Conservation (phyloP, 2,888 invertebrate genomes). For the Eledona agricola region DNA sequence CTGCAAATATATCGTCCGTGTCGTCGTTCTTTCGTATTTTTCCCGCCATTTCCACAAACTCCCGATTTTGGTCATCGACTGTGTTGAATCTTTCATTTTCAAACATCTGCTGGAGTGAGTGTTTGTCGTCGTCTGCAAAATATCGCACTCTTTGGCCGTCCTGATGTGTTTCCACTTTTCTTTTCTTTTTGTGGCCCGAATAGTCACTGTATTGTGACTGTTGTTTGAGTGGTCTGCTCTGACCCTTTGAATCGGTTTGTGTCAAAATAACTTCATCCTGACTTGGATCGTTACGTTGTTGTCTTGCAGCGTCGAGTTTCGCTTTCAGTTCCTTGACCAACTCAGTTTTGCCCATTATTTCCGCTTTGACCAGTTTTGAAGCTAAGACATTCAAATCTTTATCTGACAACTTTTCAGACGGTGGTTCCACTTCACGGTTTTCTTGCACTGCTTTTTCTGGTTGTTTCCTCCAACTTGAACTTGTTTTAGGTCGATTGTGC, state of each 20-base stretch:
- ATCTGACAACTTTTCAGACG: conserved; percentile 66
- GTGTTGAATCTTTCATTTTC: conserved; percentile 82
- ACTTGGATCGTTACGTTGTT: conserved; percentile 47
- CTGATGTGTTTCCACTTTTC: conserved; percentile 75
- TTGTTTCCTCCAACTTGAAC: conserved; percentile 32
- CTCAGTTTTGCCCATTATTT: conserved; percentile 85
- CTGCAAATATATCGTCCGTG: conserved; percentile 86
- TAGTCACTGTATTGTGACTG: conserved; percentile 61
- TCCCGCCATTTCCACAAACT: conserved; percentile 79
- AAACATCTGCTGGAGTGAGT: conserved; percentile 86
- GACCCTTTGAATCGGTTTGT: conserved; percentile 73
- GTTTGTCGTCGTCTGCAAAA: conserved; percentile 90
- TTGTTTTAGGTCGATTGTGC: conserved; percentile 4
- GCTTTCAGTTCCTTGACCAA: conserved; percentile 75
- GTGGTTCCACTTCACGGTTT: background rate
- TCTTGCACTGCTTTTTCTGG: background rate
- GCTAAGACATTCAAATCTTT: conserved; percentile 90
- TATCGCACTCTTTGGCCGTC: conserved; percentile 80
- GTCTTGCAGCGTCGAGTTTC: conserved; percentile 77
- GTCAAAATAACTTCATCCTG: conserved; percentile 72
- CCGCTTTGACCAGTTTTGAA: conserved; percentile 92
- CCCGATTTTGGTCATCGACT: conserved; percentile 80
- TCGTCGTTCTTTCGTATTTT: conserved; percentile 76
- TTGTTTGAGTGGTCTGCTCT: conserved; percentile 70
- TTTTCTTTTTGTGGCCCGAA: conserved; percentile 63